A percentile compares a stretch with the other conserved stretches of the same genome.
These are phyloP conservation scores for Brachionus asplanchnoidis DNA, from an alignment of 1,140 invertebrate species.

Conservation along the genomic window DNA sequence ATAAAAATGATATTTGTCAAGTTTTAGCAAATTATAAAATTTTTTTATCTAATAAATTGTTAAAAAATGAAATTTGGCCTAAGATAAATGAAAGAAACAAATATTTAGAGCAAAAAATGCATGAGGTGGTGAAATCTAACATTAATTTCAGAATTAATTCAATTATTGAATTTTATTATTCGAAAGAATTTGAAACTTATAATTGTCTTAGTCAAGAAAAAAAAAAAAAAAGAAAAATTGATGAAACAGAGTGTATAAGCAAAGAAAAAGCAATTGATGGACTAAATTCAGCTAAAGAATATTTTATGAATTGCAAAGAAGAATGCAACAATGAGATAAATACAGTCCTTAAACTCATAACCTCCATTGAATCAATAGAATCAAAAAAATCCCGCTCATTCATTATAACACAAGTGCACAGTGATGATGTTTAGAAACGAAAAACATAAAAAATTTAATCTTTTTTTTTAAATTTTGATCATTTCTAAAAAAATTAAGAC, in stretches of 20 bases:
- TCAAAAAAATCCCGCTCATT: too few species aligned
- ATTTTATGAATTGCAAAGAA: too few species aligned
- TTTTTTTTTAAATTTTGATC: too few species aligned
- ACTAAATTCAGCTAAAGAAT: too few species aligned
- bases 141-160: not conserved
- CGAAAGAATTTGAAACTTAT: not conserved
- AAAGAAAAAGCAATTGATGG: too few species aligned
- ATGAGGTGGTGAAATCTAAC: not conserved
- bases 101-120: not conserved
- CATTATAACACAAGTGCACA: too few species aligned
- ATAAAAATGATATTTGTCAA: not conserved
- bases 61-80: not conserved
- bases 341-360: too few species aligned
- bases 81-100: not conserved
- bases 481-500: too few species aligned
- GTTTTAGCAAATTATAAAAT: not conserved
- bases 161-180: not conserved
- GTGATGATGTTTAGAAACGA: not conserved
- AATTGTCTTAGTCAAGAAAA: not conserved
- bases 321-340: too few species aligned
- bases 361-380: too few species aligned
- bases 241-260: too few species aligned
- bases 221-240: too few species aligned
- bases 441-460: not conserved
- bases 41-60: not conserved